These are phyloP conservation scores for Adelosebastes latens DNA, from an alignment of 2,797 vertebrate species.

Conservation along the genomic window DNA sequence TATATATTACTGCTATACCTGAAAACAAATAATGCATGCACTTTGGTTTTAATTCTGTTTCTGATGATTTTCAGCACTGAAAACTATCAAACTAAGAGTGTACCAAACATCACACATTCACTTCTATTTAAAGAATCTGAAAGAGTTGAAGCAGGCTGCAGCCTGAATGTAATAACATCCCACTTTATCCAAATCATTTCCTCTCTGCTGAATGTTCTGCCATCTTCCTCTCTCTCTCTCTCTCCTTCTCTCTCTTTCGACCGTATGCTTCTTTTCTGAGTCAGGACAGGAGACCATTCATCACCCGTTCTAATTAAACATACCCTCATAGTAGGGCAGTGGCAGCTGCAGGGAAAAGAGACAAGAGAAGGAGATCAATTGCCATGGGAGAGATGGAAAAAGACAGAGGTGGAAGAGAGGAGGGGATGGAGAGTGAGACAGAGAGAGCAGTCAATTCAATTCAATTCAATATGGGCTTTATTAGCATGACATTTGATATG, in stretches of 20 bases:
- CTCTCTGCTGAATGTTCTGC: slow-evolving; percentile 28
- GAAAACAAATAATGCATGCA: neutral
- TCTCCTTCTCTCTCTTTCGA: neutral
- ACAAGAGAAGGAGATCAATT: slow-evolving; percentile 70
- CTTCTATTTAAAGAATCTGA: slow-evolving; percentile 1
- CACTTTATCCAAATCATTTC: slow-evolving; percentile 45
- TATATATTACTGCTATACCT: neutral
- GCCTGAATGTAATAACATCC: slow-evolving; percentile 29
- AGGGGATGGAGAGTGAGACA: slow-evolving; percentile 1
- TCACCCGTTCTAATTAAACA: slow-evolving; percentile 77
- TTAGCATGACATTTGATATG: neutral
- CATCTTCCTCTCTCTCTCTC: slow-evolving; percentile 1
- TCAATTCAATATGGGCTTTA: neutral
- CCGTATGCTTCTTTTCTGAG: slow-evolving; percentile 53
- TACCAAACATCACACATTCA: neutral
- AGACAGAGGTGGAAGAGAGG: slow-evolving; percentile 38
- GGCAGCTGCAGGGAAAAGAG: slow-evolving; percentile 60
- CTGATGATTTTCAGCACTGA: neutral
- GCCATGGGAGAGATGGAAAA: slow-evolving; percentile 54
- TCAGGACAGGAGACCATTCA: slow-evolving; percentile 66
- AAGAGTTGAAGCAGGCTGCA: slow-evolving; percentile 11
- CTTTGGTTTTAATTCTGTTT: neutral
- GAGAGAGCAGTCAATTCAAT: slow-evolving; percentile 22
- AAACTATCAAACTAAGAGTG: neutral
- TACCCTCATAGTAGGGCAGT: slow-evolving; percentile 50